Evolutionary conservation across 1,140 invertebrate genomes (phyloP).

Genomic region (Tigriopus japonicus): DNA sequence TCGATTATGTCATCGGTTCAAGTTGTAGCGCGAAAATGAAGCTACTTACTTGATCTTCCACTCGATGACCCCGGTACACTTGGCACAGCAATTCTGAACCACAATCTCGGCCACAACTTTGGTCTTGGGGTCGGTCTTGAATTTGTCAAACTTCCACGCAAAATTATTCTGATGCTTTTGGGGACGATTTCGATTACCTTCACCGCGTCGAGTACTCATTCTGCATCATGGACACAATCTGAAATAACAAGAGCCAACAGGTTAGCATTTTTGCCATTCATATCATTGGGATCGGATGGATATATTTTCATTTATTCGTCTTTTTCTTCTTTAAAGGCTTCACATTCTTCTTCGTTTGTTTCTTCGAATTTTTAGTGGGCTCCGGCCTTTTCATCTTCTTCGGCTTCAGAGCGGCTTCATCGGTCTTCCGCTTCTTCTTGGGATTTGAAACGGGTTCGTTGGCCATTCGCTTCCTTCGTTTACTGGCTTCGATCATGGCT

Average conservation of each 20-base stretch:
- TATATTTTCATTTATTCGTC: background rate
- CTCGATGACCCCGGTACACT: conserved; percentile 6
- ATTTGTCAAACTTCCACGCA: conserved; percentile 4
- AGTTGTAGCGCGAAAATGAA: background rate
- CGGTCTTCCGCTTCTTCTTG: background rate
- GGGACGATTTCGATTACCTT: background rate
- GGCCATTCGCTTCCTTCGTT: background rate
- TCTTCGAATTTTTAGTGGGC: too few relatives aligned
- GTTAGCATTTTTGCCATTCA: too few relatives aligned
- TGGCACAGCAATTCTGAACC: conserved; percentile 8
- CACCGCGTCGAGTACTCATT: background rate
- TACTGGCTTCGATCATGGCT: background rate
- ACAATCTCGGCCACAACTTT: background rate
- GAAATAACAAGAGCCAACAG: too few relatives aligned
- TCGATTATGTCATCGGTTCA: background rate
- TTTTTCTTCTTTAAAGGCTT: background rate
- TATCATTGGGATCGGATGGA: too few relatives aligned
- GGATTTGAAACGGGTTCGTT: background rate
- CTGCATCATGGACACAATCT: background rate
- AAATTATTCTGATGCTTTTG: conserved; percentile 11
- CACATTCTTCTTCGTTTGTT: too few relatives aligned
- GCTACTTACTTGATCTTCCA: conserved; percentile 11
- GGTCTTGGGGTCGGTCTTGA: conserved; percentile 9
- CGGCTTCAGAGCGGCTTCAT: background rate
- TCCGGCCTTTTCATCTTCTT: too few relatives aligned